Evolutionary conservation across 2,888 invertebrate genomes (phyloP), one percentile per base, ranked within the genome.

Genomic region (Xylota segnis): DNA sequence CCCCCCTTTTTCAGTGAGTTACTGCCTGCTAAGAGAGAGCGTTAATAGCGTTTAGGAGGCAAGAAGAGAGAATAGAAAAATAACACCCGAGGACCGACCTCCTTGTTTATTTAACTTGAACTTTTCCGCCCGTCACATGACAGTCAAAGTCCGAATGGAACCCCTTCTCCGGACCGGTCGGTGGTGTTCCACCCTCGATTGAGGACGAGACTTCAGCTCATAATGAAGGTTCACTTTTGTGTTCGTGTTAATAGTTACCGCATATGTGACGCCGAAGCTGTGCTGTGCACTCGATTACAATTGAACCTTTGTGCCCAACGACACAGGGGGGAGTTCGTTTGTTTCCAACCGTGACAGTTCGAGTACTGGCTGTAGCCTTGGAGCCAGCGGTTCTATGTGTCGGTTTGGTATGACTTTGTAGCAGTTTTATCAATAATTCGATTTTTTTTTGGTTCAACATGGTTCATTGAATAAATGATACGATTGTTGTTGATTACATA

Each of bases 381-480:
- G 40, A 7, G 23, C 9, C 6, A 4, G 65, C 23, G 43, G 68
- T 18, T 5, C 2, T 14, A 3, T n/a, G 16, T 54, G 40, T 16
- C 37, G 10, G 32, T 10, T 37, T 7, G 4, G 23, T 7, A 40
- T 63, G 70, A 56, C 75, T 70, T 56, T 65, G 34, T 56, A 34
- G 37, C 54, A 72, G 83, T 83, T 78, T 83, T 83, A 74, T 83
- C 83, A 83, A 83, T 83, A 83, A 74, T 63, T 74, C 63, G 40
- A 43, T 52, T 68, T 61, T 32, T 50, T 7, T 29, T 18, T 27
- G n/a, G n/a, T 18, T 52, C 9, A 14, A 43, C 40, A 66, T 23
- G 47, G 29, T 47, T 63, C 56, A 82, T 70, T 76, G 56, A 82
- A 65, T 40, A 72, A 56, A 18, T 10, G 43, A 50, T 77, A 3